phyloP scores from a whole-genome alignment of 2,888 invertebrate species.

The Stictocephala bisonia region DNA sequence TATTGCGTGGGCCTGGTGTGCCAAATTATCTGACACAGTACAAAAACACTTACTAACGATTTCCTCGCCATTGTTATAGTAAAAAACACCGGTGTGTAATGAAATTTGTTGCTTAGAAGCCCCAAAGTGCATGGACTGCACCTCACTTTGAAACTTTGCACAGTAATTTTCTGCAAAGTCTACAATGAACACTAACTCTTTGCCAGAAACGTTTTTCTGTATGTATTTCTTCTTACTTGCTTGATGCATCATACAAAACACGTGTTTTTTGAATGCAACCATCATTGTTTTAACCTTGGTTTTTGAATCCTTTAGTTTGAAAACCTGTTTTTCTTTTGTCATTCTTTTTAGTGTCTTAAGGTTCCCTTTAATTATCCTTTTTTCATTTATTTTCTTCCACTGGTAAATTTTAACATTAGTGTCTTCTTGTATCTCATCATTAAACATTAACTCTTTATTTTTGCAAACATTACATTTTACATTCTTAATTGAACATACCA shows the following conservation, averaged over 20 bases:
- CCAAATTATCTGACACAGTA: conserved; percentile 22
- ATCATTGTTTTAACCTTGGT: not conserved
- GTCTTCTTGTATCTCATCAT: not conserved
- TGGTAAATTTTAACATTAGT: not conserved
- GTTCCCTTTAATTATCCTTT: not conserved
- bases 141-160: not conserved
- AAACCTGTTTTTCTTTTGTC: not conserved
- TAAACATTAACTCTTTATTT: not conserved
- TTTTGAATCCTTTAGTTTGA: not conserved
- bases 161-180: conserved; percentile 11
- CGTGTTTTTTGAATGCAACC: not conserved
- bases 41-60: not conserved
- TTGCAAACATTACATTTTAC: not conserved
- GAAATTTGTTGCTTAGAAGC: conserved; percentile 25
- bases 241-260: not conserved
- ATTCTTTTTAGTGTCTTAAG: not conserved
- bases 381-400: not conserved
- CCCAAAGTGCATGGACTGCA: conserved; percentile 23
- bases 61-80: conserved; percentile 3
- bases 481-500: not conserved
- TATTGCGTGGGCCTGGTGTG: not conserved
- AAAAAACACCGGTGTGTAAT: not conserved
- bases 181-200: not conserved
- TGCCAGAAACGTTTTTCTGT: not conserved
- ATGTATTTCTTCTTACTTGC: no score